phyloP scores from a whole-genome alignment of 2,888 invertebrate species.

The Anodontia alba region DNA sequence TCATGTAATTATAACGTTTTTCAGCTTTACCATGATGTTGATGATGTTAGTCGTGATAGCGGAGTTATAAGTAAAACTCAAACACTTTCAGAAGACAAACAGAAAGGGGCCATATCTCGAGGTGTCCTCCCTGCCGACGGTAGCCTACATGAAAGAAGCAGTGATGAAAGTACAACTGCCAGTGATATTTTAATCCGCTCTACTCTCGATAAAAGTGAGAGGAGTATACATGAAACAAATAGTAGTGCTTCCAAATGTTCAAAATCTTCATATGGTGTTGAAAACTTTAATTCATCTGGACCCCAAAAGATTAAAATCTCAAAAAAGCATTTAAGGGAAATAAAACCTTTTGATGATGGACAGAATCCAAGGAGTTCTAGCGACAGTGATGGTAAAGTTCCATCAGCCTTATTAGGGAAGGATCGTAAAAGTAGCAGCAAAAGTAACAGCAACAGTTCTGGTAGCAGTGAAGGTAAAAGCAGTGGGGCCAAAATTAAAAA shows the following conservation, averaged over 20 bases:
- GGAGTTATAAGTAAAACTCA: conserved; percentile 63
- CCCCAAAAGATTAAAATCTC: conserved; percentile 76
- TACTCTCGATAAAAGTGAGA: conserved; percentile 62
- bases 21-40: not conserved
- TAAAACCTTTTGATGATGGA: conserved; percentile 68
- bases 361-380: conserved; percentile 56
- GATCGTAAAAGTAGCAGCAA: conserved; percentile 18
- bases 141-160: conserved; percentile 52
- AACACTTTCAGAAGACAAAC: conserved; percentile 44
- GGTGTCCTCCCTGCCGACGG: conserved; percentile 23
- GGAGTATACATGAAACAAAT: conserved; percentile 42
- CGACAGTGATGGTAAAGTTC: conserved; percentile 60
- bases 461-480: conserved; percentile 2
- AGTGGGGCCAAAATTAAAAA: not conserved
- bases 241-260: conserved; percentile 67
- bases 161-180: conserved; percentile 73
- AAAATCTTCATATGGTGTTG: conserved; percentile 61
- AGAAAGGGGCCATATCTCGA: conserved; percentile 28
- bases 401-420: conserved; percentile 45
- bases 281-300: conserved; percentile 73
- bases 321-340: conserved; percentile 74
- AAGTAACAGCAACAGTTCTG: conserved; percentile 4
- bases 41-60: conserved; percentile 62
- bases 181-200: conserved; percentile 74
- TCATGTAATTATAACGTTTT: too few species aligned